These are phyloP conservation scores for Micromesistius poutassou DNA, from an alignment of 2,797 vertebrate genomes.

Conservation along the genomic window DNA sequence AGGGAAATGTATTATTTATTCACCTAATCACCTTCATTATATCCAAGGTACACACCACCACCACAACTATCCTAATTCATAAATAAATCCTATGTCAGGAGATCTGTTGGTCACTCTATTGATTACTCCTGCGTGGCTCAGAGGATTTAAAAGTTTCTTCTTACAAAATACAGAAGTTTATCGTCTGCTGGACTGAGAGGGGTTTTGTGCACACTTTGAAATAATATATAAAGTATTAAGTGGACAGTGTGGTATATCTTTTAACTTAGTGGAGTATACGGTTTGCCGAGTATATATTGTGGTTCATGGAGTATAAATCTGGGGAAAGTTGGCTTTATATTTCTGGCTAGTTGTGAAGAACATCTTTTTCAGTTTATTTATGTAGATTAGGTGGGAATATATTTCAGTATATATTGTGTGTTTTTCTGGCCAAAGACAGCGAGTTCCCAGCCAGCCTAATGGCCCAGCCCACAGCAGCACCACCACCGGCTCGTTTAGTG, in stretches of 20 bases:
- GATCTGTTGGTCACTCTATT: background rate
- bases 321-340: background rate
- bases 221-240: background rate
- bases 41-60: too few relatives aligned
- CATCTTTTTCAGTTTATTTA: background rate
- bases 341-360: background rate
- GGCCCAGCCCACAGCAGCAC: background rate
- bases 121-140: background rate
- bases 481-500: background rate
- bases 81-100: background rate
- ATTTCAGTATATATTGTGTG: background rate
- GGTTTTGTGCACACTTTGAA: background rate
- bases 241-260: background rate
- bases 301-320: background rate
- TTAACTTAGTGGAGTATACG: too few relatives aligned
- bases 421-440: background rate
- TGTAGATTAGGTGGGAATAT: background rate
- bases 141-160: background rate
- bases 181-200: background rate
- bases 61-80: background rate
- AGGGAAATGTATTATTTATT: background rate
- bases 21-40: too few relatives aligned
- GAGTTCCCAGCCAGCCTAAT: background rate
- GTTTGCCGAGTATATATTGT: background rate
- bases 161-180: background rate